These are phyloP conservation scores for Sorex fumeus DNA, from an alignment of 2,113 vertebrate species.

Conservation along the genomic window DNA sequence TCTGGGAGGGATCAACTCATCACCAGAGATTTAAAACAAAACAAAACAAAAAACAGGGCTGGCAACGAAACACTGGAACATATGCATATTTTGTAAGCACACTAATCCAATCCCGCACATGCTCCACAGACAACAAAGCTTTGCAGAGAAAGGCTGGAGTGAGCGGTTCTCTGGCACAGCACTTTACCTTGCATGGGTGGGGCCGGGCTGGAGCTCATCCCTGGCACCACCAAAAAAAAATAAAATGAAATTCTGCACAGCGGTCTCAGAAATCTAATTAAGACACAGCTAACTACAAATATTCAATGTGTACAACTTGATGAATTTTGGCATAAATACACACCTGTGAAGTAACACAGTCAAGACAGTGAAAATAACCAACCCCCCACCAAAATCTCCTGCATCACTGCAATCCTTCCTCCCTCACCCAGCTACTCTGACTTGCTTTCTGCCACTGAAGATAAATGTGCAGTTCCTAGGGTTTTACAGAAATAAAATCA, in stretches of 20 bases:
- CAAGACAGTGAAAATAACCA: background rate
- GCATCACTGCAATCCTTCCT: background rate
- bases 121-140: background rate
- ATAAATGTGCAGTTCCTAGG: slow-evolving; percentile 28
- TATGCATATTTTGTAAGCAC: background rate
- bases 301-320: background rate
- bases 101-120: background rate
- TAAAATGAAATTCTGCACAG: background rate
- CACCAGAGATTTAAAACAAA: background rate
- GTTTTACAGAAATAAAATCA: slow-evolving; percentile 54
- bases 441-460: background rate
- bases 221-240: too few relatives aligned
- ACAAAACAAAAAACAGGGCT: slow-evolving; percentile 15
- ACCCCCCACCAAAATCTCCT: background rate
- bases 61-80: background rate
- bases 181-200: too few relatives aligned
- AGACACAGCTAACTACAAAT: background rate
- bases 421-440: background rate
- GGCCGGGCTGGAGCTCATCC: too few relatives aligned
- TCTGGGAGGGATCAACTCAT: background rate
- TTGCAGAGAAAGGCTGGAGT: too few relatives aligned
- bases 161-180: too few relatives aligned
- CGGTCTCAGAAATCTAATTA: background rate
- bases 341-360: slow-evolving; percentile 42
- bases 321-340: background rate